phyloP scores from a whole-genome alignment of 2,113 vertebrate species.

The Urocolius indicus region DNA sequence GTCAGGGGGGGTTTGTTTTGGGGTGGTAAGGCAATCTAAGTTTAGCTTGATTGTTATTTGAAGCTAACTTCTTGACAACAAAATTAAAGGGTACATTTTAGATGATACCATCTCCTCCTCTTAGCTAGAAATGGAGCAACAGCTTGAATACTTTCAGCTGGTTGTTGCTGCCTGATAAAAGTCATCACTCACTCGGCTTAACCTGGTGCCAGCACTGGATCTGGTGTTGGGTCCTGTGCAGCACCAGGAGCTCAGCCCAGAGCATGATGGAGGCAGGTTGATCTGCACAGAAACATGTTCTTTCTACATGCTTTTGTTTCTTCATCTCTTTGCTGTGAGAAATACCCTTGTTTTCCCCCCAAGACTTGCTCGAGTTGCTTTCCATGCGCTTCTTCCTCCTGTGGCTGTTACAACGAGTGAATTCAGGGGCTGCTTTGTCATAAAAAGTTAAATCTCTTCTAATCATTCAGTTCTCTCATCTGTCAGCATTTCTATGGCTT shows the following conservation, averaged over 20 bases:
- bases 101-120: neutral
- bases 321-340: neutral
- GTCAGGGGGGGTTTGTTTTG: rapidly evolving
- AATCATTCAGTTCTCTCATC: neutral
- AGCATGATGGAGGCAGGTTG: too few species aligned
- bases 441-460: neutral
- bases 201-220: neutral
- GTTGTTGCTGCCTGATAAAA: neutral
- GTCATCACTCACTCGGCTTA: rapidly evolving
- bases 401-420: neutral
- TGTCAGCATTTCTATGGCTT: neutral
- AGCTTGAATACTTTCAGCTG: neutral
- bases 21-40: neutral
- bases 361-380: neutral
- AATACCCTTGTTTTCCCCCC: neutral
- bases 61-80: neutral
- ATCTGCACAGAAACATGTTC: neutral
- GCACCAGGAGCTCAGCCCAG: neutral
- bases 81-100: neutral
- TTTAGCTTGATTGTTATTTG: neutral
- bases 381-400: neutral
- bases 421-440: neutral
- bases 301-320: neutral
- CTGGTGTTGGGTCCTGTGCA: rapidly evolving
- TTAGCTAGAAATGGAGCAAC: neutral